Evolutionary conservation across 1,140 invertebrate species (phyloP).

Genomic region (Amphibalanus amphitrite): DNA sequence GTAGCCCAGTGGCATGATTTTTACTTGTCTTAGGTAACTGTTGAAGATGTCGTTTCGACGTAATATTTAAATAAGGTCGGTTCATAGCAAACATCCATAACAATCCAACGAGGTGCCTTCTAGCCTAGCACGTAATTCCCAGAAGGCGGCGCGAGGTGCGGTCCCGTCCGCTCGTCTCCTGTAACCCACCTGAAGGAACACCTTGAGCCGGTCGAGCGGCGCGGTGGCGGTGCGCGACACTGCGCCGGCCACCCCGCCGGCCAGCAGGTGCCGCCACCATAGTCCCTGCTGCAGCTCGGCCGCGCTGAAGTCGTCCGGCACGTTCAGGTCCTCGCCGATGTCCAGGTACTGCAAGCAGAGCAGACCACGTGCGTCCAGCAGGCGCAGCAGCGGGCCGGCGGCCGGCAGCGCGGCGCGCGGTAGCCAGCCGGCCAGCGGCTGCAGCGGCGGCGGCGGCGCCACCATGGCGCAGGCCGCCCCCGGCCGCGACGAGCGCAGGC

Average conservation of each 20-base stretch:
- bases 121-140: too few relatives aligned
- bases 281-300: slow-evolving; percentile 84
- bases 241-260: slow-evolving; percentile 88
- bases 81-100: too few relatives aligned
- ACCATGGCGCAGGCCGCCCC: not conserved
- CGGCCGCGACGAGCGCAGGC: not conserved
- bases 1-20: too few relatives aligned
- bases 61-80: too few relatives aligned
- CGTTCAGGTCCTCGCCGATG: slow-evolving; percentile 88
- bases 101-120: too few relatives aligned
- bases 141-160: too few relatives aligned
- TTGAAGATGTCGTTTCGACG: too few relatives aligned
- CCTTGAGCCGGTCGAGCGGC: slow-evolving; percentile 91
- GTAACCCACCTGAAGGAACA: too few relatives aligned
- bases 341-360: slow-evolving; percentile 72
- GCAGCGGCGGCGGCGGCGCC: slow-evolving; percentile 2
- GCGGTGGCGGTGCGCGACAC: slow-evolving; percentile 93
- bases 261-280: slow-evolving; percentile 95
- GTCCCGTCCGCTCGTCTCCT: too few relatives aligned
- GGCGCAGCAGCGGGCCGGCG: slow-evolving; percentile 8
- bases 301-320: slow-evolving; percentile 93
- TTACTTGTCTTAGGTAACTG: too few relatives aligned
- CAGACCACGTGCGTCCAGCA: slow-evolving; percentile 3
- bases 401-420: not conserved
- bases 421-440: not conserved